Percentiles rank a stretch among this genome's conserved stretches.
Evolutionary conservation across 2,113 vertebrate species (phyloP).

Genomic region (Macroglossus sobrinus): DNA sequence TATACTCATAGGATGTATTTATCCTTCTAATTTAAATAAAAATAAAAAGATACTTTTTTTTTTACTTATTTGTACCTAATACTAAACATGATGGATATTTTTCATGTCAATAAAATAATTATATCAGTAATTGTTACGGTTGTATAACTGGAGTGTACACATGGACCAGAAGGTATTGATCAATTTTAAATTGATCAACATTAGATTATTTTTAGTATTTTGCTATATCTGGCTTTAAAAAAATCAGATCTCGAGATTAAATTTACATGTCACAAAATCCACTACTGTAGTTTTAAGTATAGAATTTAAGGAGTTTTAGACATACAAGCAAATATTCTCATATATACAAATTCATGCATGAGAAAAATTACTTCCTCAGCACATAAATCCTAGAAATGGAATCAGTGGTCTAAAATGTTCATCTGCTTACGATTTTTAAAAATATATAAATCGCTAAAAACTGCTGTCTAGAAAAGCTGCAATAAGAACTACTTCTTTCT

Average conservation of each 20-base stretch:
- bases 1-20: not conserved
- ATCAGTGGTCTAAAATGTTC: not conserved
- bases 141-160: not conserved
- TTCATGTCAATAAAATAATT: not conserved
- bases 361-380: not conserved
- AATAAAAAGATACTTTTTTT: not conserved
- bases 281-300: not conserved
- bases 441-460: not conserved
- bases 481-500: not conserved
- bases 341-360: not conserved
- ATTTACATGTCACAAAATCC: not conserved
- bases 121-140: not conserved
- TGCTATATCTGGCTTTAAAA: not conserved
- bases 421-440: not conserved
- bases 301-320: not conserved
- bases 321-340: not conserved
- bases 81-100: not conserved
- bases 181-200: not conserved
- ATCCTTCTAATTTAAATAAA: not conserved
- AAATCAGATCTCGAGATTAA: not conserved
- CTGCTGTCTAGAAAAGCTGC: not conserved
- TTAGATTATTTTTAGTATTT: not conserved
- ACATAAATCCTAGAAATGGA: constrained; percentile 18
- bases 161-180: not conserved
- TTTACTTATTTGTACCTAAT: not conserved